Evolutionary conservation across 1,140 invertebrate genomes (phyloP), one percentile per base, ranked within the genome.

Genomic region (Drosophila sechellia): DNA sequence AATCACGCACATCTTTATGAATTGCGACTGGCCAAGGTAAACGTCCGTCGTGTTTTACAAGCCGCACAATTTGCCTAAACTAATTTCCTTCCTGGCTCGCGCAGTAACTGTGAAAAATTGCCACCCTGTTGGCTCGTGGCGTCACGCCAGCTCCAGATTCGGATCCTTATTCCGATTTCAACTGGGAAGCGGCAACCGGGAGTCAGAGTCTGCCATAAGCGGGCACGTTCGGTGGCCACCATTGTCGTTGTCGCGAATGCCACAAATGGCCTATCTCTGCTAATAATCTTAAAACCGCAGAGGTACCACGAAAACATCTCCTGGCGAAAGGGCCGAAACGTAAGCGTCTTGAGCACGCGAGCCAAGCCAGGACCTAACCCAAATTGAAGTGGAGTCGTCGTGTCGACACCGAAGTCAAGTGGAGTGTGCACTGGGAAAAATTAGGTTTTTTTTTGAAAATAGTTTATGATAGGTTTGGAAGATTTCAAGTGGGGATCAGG

Each of bases 61-160:
- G 85, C 77, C 77, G 55, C 85, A 90, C 85, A 89, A 89, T 89
- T 89, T 89, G 85, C 85, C 85, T 84, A 90, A 89, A 90, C 85
- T 89, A 89, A 89, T 89, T 89, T 90, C 85, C 85, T 84, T 77
- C 53, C 68, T 64, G 54, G 46, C 25, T 39, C 15, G 66, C 55
- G 35, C 53, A 66, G 45, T 46, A 64, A 87, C 58, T 87, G 83
- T 87, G 79, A 86, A 86, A 86, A 86, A 86, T 86, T 76, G 61
- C 83, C 64, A 64, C 48, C 52, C 63, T 64, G 69, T 74, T 71
- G 76, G 81, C 57, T 52, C 56, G 58, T 64, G 68, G 64, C 68
- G 54, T 60, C 48, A 73, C 50, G 59, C 61, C 72, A 65, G 49
- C 58, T 35, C 34, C 54, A 56, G 37, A 42, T 34, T 58, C 54